Evolutionary conservation across 2,888 invertebrate genomes (phyloP).

Genomic region (Drosophila gaucha): DNA sequence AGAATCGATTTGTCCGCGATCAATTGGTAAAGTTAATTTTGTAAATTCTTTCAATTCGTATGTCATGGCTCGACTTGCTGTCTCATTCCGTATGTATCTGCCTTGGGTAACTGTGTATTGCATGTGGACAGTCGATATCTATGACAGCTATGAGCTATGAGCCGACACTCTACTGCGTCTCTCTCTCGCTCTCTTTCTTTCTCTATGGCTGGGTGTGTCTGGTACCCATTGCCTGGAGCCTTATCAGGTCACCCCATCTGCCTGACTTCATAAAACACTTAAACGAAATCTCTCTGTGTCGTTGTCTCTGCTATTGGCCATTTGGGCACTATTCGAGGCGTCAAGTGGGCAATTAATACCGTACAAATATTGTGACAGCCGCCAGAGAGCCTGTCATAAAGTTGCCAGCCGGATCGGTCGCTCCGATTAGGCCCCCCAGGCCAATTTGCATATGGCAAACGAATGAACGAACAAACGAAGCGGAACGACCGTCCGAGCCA

Average conservation of each 20-base stretch:
- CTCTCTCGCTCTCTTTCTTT: too few relatives aligned
- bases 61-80: not conserved
- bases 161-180: conserved; percentile 7
- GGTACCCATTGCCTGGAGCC: conserved; percentile 46
- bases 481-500: not conserved
- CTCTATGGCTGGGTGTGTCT: conserved; percentile 3
- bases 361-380: conserved; percentile 78
- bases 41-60: conserved; percentile 1
- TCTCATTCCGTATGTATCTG: conserved; percentile 45
- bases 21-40: conserved; percentile 17
- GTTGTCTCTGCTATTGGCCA: conserved; percentile 6
- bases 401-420: conserved; percentile 32
- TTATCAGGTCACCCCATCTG: conserved; percentile 68
- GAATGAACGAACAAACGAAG: not conserved
- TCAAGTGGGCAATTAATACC: conserved; percentile 79
- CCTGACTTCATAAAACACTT: conserved; percentile 77
- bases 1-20: conserved; percentile 15
- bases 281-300: conserved; percentile 36
- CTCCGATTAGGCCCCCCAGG: conserved; percentile 38
- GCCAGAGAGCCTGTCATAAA: conserved; percentile 67
- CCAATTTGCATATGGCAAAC: conserved; percentile 48
- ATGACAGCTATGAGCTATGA: conserved; percentile 66
- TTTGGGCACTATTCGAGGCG: conserved; percentile 52
- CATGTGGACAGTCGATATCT: conserved; percentile 58
- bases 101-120: conserved; percentile 45